Conservation (phyloP, 2,797 vertebrate species). For the Pipistrellus pygmaeus region DNA sequence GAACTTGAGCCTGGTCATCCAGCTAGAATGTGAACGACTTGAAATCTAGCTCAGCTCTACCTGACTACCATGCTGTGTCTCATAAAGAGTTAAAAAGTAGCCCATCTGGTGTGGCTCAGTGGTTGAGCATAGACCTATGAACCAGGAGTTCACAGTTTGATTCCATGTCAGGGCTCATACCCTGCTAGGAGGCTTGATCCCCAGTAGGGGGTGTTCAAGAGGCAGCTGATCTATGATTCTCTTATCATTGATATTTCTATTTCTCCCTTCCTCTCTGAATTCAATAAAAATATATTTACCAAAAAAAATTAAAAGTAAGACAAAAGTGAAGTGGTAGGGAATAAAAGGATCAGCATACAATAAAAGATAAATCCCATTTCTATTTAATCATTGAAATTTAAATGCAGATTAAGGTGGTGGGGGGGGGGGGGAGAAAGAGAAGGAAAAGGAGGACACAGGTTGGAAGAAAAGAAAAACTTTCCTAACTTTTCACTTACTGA, state of each 20-base stretch:
- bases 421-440: not conserved
- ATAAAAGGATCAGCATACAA: too few species aligned
- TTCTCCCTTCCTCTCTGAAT: too few species aligned
- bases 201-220: too few species aligned
- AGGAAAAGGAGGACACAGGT: not conserved
- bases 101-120: too few species aligned
- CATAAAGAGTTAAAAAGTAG: not conserved
- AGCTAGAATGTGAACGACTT: not conserved
- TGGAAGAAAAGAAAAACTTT: not conserved
- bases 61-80: not conserved
- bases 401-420: not conserved
- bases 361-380: not conserved
- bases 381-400: not conserved
- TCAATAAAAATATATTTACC: too few species aligned
- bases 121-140: too few species aligned
- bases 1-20: not conserved
- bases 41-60: not conserved
- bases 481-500: not conserved
- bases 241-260: too few species aligned
- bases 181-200: too few species aligned
- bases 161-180: too few species aligned
- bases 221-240: too few species aligned
- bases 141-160: too few species aligned
- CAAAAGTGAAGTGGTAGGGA: not conserved
- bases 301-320: not conserved